phyloP scores from a whole-genome alignment of 2,888 invertebrate species.

The Amphipyra berbera region DNA sequence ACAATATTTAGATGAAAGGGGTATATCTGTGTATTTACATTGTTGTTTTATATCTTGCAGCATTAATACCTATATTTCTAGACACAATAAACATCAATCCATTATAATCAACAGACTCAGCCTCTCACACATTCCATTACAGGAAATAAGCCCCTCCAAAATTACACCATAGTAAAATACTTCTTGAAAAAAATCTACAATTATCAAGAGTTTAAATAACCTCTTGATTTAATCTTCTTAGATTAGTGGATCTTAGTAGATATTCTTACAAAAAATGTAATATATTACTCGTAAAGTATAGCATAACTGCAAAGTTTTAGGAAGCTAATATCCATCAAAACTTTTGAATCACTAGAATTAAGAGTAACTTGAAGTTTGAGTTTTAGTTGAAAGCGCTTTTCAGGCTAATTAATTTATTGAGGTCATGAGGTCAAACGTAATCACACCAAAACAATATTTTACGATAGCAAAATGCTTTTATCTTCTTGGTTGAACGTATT shows the following conservation, averaged over 20 bases:
- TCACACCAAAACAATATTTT: not conserved
- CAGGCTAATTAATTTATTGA: conserved; percentile 49
- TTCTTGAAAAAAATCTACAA: not conserved
- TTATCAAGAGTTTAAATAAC: not conserved
- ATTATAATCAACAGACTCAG: no score
- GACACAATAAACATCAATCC: no score
- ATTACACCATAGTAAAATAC: not conserved
- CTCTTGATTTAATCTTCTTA: no score
- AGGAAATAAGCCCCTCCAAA: no score
- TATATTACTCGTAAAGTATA: conserved; percentile 4
- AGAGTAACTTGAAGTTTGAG: conserved; percentile 41
- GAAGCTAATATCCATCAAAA: conserved; percentile 55
- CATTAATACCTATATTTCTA: not conserved
- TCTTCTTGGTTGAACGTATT: no score
- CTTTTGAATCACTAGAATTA: conserved; percentile 53
- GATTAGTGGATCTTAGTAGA: no score
- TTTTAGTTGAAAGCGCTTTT: conserved; percentile 40
- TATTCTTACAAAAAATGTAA: not conserved
- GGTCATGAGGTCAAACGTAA: conserved; percentile 15
- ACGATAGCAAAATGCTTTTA: no score
- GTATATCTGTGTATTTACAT: conserved; percentile 9
- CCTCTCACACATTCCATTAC: no score
- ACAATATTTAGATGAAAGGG: conserved; percentile 54
- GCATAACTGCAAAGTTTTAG: conserved; percentile 36
- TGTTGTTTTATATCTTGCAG: conserved; percentile 2